These are phyloP conservation scores for Rhinogobio ventralis DNA, from an alignment of 2,797 vertebrate species.

Conservation along the genomic window DNA sequence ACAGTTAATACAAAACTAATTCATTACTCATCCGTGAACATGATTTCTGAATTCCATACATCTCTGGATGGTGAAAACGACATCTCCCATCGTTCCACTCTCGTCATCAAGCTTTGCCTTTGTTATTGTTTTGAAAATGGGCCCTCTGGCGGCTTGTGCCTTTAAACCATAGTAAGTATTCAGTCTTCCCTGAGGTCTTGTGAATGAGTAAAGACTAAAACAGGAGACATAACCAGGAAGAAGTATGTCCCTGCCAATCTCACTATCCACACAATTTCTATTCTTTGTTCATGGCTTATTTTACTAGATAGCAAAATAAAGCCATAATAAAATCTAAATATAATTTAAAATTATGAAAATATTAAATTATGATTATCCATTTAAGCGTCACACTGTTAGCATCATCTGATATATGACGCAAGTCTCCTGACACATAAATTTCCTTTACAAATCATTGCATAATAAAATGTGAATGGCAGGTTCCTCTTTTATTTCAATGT, in stretches of 20 bases:
- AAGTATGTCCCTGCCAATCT: not conserved
- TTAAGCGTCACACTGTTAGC: not conserved
- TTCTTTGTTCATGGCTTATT: not conserved
- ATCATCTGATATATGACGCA: not conserved
- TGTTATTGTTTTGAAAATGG: no score
- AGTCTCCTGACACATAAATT: not conserved
- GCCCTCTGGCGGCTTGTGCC: no score
- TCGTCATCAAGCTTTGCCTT: no score
- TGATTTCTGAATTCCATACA: no score
- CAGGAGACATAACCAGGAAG: no score
- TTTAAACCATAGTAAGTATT: not conserved
- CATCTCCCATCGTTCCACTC: no score
- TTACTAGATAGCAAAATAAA: not conserved
- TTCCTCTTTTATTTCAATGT: not conserved
- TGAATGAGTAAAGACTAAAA: no score
- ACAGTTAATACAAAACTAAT: no score
- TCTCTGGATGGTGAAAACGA: no score
- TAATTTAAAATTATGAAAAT: not conserved
- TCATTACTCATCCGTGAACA: no score
- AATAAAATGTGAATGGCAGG: not conserved
- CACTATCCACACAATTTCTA: not conserved
- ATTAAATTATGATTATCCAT: not conserved
- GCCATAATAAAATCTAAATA: not conserved
- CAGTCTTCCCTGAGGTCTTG: not conserved
- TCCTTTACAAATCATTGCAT: not conserved